phyloP scores from a whole-genome alignment of 2,797 vertebrate species.

The Bothrops alternatus region DNA sequence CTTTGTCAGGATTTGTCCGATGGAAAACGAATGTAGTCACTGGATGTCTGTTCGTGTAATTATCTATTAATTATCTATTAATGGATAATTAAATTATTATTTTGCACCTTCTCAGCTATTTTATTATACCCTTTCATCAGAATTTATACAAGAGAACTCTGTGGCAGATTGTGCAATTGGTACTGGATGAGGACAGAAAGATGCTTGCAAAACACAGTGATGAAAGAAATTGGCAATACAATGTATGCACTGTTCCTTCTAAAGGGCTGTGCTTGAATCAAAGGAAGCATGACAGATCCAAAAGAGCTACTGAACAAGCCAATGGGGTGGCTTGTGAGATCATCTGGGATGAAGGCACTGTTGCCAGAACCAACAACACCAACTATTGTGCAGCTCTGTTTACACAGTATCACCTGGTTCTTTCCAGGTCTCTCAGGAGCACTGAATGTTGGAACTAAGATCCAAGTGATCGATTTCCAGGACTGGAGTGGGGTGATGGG shows the following conservation, averaged over 20 bases:
- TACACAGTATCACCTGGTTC: slow-evolving; percentile 56
- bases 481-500: slow-evolving; percentile 6
- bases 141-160: neutral
- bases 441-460: slow-evolving; percentile 39
- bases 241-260: slow-evolving; percentile 54
- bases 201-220: slow-evolving; percentile 51
- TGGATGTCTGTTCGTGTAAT: neutral
- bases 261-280: slow-evolving; percentile 61
- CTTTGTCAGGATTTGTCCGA: neutral
- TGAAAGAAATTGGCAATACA: slow-evolving; percentile 55
- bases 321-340: slow-evolving; percentile 64
- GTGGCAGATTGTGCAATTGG: neutral
- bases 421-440: slow-evolving; percentile 38
- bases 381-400: slow-evolving; percentile 59
- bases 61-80: neutral
- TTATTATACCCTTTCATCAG: neutral
- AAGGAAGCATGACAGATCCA: slow-evolving; percentile 60
- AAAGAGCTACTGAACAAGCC: slow-evolving; percentile 56
- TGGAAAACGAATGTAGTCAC: neutral
- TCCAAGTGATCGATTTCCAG: neutral
- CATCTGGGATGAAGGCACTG: slow-evolving; percentile 60
- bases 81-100: neutral
- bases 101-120: neutral
- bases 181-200: slow-evolving; percentile 52
- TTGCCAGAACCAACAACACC: slow-evolving; percentile 63